Evolutionary conservation across 2,113 vertebrate species (phyloP).

Genomic region (Oncorhynchus kisutch): DNA sequence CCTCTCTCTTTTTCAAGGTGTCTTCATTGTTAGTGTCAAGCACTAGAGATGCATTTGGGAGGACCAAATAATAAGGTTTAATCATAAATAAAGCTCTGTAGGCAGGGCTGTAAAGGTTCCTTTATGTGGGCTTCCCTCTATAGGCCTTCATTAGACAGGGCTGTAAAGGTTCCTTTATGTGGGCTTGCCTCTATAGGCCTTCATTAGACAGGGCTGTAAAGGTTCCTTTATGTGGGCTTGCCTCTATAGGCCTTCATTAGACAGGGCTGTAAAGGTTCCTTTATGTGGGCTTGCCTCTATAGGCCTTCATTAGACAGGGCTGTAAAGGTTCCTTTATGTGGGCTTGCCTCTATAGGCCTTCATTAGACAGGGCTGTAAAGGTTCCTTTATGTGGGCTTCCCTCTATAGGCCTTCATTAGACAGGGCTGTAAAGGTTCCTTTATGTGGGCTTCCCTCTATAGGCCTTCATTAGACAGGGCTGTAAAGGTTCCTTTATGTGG

Average conservation of each 20-base stretch:
- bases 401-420: conserved; percentile 55
- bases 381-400: neutral
- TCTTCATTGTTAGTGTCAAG: conserved; percentile 41
- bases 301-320: conserved; percentile 54
- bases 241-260: conserved; percentile 55
- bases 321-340: no score
- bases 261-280: conserved; percentile 9
- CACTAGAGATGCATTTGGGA: conserved; percentile 42
- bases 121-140: no score
- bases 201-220: conserved; percentile 47
- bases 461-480: conserved; percentile 52
- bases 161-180: no score
- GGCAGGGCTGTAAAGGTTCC: conserved; percentile 9
- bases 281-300: conserved; percentile 16
- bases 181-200: conserved; percentile 36
- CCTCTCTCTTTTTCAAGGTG: conserved; percentile 37
- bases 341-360: conserved; percentile 42
- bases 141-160: conserved; percentile 15
- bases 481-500: no score
- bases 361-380: conserved; percentile 42
- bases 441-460: conserved; percentile 15
- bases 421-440: conserved; percentile 8
- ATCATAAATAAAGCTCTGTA: conserved; percentile 57
- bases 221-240: neutral
- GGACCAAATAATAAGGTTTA: conserved; percentile 23